Evolutionary conservation across 2,888 invertebrate species (phyloP), one percentile per base, ranked within the genome.

Genomic region (Stenolophus ochropezus): DNA sequence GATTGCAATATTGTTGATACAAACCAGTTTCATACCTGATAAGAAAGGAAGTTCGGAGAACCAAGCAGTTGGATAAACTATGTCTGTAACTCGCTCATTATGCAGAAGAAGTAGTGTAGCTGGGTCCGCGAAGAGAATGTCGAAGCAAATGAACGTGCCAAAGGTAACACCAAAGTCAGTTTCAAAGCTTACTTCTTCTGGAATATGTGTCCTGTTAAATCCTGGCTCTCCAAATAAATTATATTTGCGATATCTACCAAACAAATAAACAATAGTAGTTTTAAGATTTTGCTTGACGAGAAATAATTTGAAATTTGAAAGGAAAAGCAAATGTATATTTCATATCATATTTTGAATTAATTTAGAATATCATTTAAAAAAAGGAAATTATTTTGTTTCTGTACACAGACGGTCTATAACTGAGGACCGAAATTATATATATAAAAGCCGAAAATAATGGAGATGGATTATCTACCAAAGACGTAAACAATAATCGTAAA

Each of bases 71-170:
- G 91, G 86, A 83, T 89, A 91, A 0, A 91, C 86, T 53, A 92
- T 85, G 83, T 92, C 90, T 23, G 88, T 89, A 2, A 92, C 85
- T 20, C 25, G 20, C n/a, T 16, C 33, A 20, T 71, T 33, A 18
- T 49, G n/a, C 5, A 16, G 33, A 1, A 91, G 88, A 42, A 92
- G 86, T 2, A 85, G 84, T 1, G 90, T 84, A 0, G 89, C 88
- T 0, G 92, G 92, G 14, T 88, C 86, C 49, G 88, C 80, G 84
- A 90, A 92, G 6, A 91, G 83, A n/a, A 92, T 89, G 83, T 93
- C 93, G 85, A 92, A 92, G 84, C 92, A 92, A n/a, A 89, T 91
- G 82, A 92, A 89, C 11, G 90, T 88, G 3, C 92, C 92, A 83
- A 92, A 91, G 47, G 86, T 89, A 0, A 91, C 90, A 1, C 90